phyloP scores from a whole-genome alignment of 2,113 vertebrate species.

The Nanorana parkeri region DNA sequence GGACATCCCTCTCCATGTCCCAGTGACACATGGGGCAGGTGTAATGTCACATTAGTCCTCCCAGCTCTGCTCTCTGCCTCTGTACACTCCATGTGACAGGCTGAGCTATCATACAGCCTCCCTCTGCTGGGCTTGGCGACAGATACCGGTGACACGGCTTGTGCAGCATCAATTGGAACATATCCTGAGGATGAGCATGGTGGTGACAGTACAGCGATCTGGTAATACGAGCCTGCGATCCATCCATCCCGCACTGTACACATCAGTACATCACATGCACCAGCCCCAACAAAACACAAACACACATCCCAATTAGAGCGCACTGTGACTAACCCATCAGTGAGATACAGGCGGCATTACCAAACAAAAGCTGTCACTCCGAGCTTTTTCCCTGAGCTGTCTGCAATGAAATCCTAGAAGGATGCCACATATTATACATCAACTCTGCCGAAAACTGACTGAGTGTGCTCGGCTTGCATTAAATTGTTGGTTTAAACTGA shows the following conservation, averaged over 20 bases:
- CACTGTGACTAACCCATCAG: constrained; percentile 6
- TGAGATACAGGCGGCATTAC: neutral
- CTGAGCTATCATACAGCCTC: neutral
- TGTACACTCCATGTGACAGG: neutral
- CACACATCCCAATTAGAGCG: constrained; percentile 10
- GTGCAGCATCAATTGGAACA: no score
- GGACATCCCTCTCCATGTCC: neutral
- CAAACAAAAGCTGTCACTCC: neutral
- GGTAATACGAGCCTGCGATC: neutral
- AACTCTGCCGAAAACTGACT: neutral
- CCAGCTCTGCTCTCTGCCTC: no score
- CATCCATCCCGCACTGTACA: neutral
- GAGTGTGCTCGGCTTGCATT: neutral
- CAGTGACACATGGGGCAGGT: neutral
- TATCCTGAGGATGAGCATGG: no score
- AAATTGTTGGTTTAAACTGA: neutral
- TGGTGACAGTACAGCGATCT: neutral
- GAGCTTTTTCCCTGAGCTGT: neutral
- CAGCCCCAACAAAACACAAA: constrained; percentile 1
- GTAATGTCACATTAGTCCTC: neutral
- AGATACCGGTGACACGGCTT: neutral
- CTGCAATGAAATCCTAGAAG: neutral
- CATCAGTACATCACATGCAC: neutral
- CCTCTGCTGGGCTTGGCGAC: no score
- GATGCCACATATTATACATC: constrained; percentile 26